Evolutionary conservation across 2,797 vertebrate species (phyloP).

Genomic region (Syngnathus acus): DNA sequence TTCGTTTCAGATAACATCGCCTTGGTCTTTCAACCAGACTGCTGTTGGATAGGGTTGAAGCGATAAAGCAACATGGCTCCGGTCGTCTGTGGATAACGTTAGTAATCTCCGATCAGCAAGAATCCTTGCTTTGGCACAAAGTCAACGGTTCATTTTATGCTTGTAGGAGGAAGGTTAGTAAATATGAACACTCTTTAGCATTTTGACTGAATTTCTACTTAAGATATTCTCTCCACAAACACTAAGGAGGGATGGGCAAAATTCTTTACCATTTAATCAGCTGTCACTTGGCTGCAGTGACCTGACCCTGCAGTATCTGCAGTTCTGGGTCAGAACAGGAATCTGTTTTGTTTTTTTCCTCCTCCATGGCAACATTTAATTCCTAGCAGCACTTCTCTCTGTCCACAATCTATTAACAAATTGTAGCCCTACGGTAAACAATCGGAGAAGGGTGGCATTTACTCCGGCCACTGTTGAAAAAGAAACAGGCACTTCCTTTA

Average conservation of each 20-base stretch:
- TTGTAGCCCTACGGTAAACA: constrained; percentile 20
- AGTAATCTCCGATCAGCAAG: constrained; percentile 30
- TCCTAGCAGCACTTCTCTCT: constrained; percentile 2
- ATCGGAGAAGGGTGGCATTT: constrained; percentile 16
- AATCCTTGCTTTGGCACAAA: constrained; percentile 13
- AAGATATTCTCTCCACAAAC: constrained; percentile 8
- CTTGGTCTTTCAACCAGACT: constrained; percentile 18
- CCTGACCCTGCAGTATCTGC: constrained; percentile 5
- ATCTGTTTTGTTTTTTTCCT: constrained; percentile 11
- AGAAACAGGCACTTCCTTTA: constrained; percentile 52
- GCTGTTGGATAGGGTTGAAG: background rate
- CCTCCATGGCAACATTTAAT: constrained; percentile 15
- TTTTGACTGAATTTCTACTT: background rate
- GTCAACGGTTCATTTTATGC: constrained; percentile 22
- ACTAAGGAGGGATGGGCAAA: constrained; percentile 21
- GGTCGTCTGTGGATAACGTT: constrained; percentile 17
- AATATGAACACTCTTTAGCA: background rate
- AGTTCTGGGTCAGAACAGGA: constrained; percentile 9
- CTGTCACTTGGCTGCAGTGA: constrained; percentile 22
- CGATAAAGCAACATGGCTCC: constrained; percentile 15
- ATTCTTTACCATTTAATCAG: constrained; percentile 28
- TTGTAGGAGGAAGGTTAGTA: constrained; percentile 7
- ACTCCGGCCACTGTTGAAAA: constrained; percentile 17
- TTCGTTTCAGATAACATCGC: constrained; percentile 40
- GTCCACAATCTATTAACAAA: constrained; percentile 9